Base-by-base conservation (phyloP, 2,113 vertebrate genomes). In the Varanus salvator region DNA sequence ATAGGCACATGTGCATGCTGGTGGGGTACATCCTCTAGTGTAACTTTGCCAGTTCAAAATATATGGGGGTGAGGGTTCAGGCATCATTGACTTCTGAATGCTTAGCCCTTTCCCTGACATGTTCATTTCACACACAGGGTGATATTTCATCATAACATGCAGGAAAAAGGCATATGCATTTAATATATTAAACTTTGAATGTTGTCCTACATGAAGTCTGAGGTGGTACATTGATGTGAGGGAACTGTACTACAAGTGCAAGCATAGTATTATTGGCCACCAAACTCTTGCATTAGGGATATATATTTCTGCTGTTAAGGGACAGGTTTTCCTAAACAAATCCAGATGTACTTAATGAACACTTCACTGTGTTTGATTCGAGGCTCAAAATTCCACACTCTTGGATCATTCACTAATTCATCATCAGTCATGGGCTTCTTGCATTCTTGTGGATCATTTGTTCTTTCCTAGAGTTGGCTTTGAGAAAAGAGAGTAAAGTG, bases 311-410 rank as follows among this genome's bases (percentile, higher is more conserved):
- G 38, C 85, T 83, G 89, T 90, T 91, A 85, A 72, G 6, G 0
- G 57, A 76, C 38, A 78, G 78, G 91, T 44, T 66, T 75, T 84
- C 87, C 95, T 95, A 93, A 95, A 93, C 66, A 89, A 80, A 75
- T 91, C 92, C 93, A 93, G 93, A 92, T 91, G 90, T 92, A 90
- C 95, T 96, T 88, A 95, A 90, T 92, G 91, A 93, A 80, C 77
- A 86, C 69, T 91, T 89, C 25, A 91, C 48, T 91, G 3, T 89
- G 80, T 95, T 95, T 95, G 91, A 90, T 92, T 93, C 89, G 82
- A 96, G 90, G 91, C 93, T 93, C 50, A 90, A 88, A 93, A 95
- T 94, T 94, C 92, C 72, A 50, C 89, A 92, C 0, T 8, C 69
- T 95, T 94, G 88, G 91, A 95, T 44, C 38, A 44, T 44, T 44